Conservation (phyloP, 2,888 invertebrate species). For the Euzophera pinguis region DNA sequence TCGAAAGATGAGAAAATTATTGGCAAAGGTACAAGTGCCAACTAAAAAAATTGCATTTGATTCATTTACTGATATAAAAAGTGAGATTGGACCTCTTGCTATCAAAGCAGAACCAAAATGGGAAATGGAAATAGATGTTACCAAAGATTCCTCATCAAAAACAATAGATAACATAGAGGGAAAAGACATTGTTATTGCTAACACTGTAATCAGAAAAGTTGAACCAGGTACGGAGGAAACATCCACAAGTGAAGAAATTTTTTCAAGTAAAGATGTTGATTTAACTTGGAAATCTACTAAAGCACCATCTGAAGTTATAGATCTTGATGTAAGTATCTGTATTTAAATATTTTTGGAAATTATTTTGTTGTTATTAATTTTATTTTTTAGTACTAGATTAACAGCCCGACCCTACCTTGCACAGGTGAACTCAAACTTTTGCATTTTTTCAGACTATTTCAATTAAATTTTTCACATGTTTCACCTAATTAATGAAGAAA, state of each 20-base stretch:
- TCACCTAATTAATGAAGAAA: too few relatives aligned
- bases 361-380: not conserved
- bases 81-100: conserved; percentile 64
- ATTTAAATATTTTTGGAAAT: not conserved
- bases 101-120: conserved; percentile 67
- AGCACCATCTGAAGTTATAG: conserved; percentile 27
- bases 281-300: conserved; percentile 51
- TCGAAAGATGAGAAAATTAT: conserved; percentile 54
- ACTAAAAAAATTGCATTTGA: conserved; percentile 73
- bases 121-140: conserved; percentile 68
- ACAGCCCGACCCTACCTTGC: too few relatives aligned
- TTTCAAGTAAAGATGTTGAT: conserved; percentile 37
- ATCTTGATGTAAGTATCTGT: conserved; percentile 48
- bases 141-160: conserved; percentile 30
- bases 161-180: conserved; percentile 51
- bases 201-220: conserved; percentile 71
- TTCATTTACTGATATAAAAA: conserved; percentile 70
- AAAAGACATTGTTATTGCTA: conserved; percentile 67
- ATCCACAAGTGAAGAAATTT: conserved; percentile 24
- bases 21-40: conserved; percentile 44
- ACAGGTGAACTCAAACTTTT: too few relatives aligned
- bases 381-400: too few relatives aligned
- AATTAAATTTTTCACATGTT: too few relatives aligned
- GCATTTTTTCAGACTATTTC: too few relatives aligned
- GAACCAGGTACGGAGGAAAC: conserved; percentile 43